Percentiles rank a stretch among this genome's conserved stretches.
These are phyloP conservation scores for Ceryle rudis DNA, from an alignment of 2,797 vertebrate genomes.

Conservation along the genomic window DNA sequence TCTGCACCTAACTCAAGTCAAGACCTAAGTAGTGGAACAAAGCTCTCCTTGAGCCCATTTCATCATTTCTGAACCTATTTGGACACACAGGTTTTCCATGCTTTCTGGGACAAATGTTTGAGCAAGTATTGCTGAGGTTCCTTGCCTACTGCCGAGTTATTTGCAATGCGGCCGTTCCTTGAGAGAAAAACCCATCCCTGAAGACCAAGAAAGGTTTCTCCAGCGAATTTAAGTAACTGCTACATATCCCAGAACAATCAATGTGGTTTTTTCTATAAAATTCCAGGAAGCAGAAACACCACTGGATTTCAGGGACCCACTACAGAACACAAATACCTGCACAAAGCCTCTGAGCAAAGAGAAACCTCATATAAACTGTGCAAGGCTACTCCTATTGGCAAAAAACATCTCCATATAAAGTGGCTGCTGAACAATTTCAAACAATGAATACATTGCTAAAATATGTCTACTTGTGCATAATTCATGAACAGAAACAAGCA, in stretches of 20 bases:
- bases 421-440: conserved; percentile 45
- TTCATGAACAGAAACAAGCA: conserved; percentile 69
- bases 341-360: neutral
- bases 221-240: neutral
- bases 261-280: neutral
- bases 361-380: conserved; percentile 9
- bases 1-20: neutral
- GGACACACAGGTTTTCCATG: neutral
- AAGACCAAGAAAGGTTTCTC: conserved; percentile 20
- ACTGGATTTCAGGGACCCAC: neutral
- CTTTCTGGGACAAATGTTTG: neutral
- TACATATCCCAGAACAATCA: neutral
- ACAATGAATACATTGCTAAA: conserved; percentile 64
- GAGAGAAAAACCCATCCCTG: neutral
- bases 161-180: neutral
- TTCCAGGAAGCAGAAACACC: neutral
- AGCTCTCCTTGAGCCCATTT: neutral
- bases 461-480: conserved; percentile 64
- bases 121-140: neutral
- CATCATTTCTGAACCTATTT: neutral
- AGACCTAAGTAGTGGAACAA: neutral
- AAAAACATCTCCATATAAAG: neutral
- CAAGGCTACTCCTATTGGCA: neutral
- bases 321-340: neutral
- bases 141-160: neutral